Base-by-base conservation (phyloP, 2,797 vertebrate species). In the Cottoperca gobio region DNA sequence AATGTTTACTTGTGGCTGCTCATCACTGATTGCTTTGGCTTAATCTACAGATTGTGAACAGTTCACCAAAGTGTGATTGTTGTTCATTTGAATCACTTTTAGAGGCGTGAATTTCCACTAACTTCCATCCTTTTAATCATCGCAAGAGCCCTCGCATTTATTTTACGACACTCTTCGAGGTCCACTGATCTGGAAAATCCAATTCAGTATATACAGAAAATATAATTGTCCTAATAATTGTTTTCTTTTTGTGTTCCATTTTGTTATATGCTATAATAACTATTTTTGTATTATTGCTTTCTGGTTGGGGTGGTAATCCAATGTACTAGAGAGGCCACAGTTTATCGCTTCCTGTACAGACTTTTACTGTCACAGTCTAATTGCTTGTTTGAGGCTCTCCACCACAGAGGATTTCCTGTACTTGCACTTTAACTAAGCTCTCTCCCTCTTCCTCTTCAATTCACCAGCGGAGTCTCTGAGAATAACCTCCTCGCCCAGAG, bases 401-500 rank as follows among this genome's bases (percentile, higher is more conserved):
- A 40, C 35, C 14, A 63, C 2, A n/a, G 45, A 35, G 24, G 53
- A 50, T 63, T 60, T 66, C 49, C 23, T 26, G 26, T 46, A 6
- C 31, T 54, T 43, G 42, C 49, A 53, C 24, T 62, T 50, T 66
- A 31, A 37, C 46, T 54, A 24, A 50, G 0, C 21, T 17, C 12
- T 68, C 42, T 55, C 5, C 3, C 6, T 67, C 24, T 42, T 0
- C 76, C 17, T 77, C 60, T 48, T 43, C 57, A 9, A 26, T 61
- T 49, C 62, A 52, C 7, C 64, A 95, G 94, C 88, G 8, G 94
- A 93, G 69, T 91, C 92, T 8, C 45, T 94, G 63, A 81, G 85
- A 8, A 89, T 95, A 9, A 82, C 70, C 6, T 91, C 93, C 8
- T 77, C 70, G 0, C 95, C 95, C 37, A 83, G 6, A 14, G 92